These are phyloP conservation scores for Aegithalos caudatus DNA, from an alignment of 2,113 vertebrate genomes.

Conservation along the genomic window DNA sequence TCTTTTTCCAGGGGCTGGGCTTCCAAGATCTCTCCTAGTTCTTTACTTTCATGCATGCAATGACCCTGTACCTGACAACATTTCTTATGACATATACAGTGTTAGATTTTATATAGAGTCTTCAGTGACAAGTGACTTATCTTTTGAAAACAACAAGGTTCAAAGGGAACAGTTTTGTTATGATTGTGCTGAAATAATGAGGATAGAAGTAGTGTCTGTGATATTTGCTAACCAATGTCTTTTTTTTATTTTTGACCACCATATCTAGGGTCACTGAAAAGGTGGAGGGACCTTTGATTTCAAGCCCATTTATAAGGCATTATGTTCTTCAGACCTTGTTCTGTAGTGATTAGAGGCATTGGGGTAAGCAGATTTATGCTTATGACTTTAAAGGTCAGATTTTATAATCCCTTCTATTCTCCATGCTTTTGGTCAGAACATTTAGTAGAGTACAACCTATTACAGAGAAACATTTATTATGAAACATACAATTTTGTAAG, in stretches of 20 bases:
- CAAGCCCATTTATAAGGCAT: neutral
- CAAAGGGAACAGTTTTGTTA: neutral
- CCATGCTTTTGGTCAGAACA: neutral
- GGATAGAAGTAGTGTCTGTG: neutral
- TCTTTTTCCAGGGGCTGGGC: neutral
- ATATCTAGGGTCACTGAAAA: neutral
- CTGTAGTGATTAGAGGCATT: neutral
- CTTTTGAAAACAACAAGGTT: neutral
- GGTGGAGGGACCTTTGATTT: constrained; percentile 2
- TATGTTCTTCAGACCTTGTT: constrained; percentile 23
- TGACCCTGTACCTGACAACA: neutral
- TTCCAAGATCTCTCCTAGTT: neutral
- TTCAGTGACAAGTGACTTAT: neutral
- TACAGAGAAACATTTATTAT: neutral
- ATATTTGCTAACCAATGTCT: neutral
- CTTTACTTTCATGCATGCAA: neutral
- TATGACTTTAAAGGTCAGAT: constrained; percentile 36
- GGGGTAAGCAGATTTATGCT: neutral
- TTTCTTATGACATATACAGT: neutral
- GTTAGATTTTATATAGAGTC: neutral
- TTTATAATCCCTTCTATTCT: neutral
- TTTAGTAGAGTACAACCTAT: neutral
- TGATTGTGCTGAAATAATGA: neutral
- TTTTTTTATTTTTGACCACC: neutral
- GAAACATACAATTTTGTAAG: neutral